A percentile compares a stretch with the other conserved stretches of the same genome.
Evolutionary conservation across 2,797 vertebrate genomes (phyloP).

Genomic region (Pseudotriccus pelzelni): DNA sequence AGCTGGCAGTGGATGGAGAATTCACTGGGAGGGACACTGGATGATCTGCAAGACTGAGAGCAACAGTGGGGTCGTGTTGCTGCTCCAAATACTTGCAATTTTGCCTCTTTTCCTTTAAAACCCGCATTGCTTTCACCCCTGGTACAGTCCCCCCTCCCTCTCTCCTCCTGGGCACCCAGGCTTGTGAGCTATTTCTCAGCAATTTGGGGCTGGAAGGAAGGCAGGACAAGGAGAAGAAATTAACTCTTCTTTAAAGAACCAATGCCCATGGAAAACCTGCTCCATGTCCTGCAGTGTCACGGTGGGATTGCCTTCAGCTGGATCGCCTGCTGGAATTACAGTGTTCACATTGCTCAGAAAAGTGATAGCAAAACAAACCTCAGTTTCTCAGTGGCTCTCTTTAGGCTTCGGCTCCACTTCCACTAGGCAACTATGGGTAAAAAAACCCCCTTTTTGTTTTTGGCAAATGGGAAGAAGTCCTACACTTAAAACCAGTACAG

Average conservation of each 20-base stretch:
- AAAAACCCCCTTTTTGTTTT: rapidly evolving
- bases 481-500: not conserved
- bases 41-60: not conserved
- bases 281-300: not conserved
- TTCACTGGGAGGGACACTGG: not conserved
- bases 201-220: not conserved
- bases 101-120: not conserved
- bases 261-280: not conserved
- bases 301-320: not conserved
- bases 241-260: not conserved
- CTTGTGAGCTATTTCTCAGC: not conserved
- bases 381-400: not conserved
- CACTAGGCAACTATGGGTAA: not conserved
- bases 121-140: rapidly evolving
- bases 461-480: not conserved
- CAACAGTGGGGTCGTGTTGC: not conserved
- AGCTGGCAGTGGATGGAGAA: not conserved
- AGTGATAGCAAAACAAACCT: constrained; percentile 26
- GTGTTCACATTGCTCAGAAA: not conserved
- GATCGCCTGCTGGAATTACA: constrained; percentile 6
- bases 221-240: not conserved
- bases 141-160: not conserved
- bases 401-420: not conserved
- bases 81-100: not conserved
- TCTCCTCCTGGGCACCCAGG: rapidly evolving